These are phyloP conservation scores for Pyrochroa serraticornis DNA, from an alignment of 2,888 invertebrate genomes.

Conservation along the genomic window DNA sequence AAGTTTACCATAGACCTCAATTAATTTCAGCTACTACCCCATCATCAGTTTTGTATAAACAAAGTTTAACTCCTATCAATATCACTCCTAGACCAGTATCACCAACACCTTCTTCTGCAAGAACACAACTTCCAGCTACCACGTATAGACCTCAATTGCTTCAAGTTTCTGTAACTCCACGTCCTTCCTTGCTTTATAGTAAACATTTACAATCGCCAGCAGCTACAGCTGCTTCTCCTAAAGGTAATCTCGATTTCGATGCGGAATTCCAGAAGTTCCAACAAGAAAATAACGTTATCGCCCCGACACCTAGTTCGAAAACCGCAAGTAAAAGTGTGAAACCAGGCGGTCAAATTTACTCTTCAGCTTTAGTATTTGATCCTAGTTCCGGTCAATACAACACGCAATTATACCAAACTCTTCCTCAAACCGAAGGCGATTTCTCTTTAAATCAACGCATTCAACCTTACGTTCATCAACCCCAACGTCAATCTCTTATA, in stretches of 20 bases:
- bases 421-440: conserved; percentile 76
- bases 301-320: conserved; percentile 61
- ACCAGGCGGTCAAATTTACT: conserved; percentile 69
- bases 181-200: conserved; percentile 56
- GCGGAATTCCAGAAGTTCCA: conserved; percentile 77
- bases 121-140: conserved; percentile 67
- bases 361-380: conserved; percentile 78
- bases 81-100: conserved; percentile 68
- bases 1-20: conserved; percentile 47
- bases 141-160: conserved; percentile 69
- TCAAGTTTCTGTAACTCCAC: conserved; percentile 66
- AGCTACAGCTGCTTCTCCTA: conserved; percentile 52
- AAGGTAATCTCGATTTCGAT: conserved; percentile 66
- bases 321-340: conserved; percentile 50
- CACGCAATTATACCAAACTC: conserved; percentile 75
- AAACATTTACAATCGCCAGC: conserved; percentile 48
- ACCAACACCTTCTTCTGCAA: conserved; percentile 47
- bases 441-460: conserved; percentile 75
- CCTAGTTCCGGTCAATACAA: conserved; percentile 79
- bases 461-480: conserved; percentile 74
- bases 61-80: conserved; percentile 60
- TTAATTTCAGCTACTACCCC: conserved; percentile 62
- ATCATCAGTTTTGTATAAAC: conserved; percentile 52
- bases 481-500: conserved; percentile 54
- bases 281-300: conserved; percentile 65